Evolutionary conservation across 2,888 invertebrate species (phyloP).

Genomic region (Lydus trimaculatus): DNA sequence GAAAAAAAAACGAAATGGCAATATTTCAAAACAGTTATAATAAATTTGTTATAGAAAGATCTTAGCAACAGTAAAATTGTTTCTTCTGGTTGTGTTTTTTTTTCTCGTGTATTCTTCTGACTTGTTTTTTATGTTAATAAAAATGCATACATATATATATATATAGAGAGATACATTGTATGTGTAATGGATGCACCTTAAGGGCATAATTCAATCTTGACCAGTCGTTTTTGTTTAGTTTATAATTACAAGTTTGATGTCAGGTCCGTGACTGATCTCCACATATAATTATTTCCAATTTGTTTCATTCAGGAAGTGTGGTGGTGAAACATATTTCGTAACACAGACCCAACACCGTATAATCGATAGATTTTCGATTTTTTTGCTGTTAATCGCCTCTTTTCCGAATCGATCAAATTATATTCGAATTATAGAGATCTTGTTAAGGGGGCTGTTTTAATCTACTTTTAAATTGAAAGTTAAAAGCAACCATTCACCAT

Average conservation of each 20-base stretch:
- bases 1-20: too few species aligned
- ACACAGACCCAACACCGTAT: background rate
- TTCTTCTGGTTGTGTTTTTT: background rate
- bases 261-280: constrained; percentile 9
- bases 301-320: constrained; percentile 4
- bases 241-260: constrained; percentile 1
- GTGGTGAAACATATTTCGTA: constrained; percentile 3
- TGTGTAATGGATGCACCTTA: background rate
- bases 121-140: background rate
- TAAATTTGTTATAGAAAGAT: background rate
- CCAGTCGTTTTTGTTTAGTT: background rate
- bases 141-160: background rate
- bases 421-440: too few species aligned
- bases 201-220: background rate
- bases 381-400: too few species aligned
- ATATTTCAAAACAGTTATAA: background rate
- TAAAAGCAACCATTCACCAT: background rate
- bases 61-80: background rate
- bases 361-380: background rate
- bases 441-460: background rate
- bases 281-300: constrained; percentile 8
- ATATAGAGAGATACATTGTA: background rate
- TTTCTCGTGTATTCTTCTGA: background rate
- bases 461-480: background rate
- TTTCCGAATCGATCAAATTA: background rate